A percentile compares a stretch with the other conserved stretches of the same genome.
phyloP scores from a whole-genome alignment of 2,113 vertebrate genomes.

The Jacana jacana region DNA sequence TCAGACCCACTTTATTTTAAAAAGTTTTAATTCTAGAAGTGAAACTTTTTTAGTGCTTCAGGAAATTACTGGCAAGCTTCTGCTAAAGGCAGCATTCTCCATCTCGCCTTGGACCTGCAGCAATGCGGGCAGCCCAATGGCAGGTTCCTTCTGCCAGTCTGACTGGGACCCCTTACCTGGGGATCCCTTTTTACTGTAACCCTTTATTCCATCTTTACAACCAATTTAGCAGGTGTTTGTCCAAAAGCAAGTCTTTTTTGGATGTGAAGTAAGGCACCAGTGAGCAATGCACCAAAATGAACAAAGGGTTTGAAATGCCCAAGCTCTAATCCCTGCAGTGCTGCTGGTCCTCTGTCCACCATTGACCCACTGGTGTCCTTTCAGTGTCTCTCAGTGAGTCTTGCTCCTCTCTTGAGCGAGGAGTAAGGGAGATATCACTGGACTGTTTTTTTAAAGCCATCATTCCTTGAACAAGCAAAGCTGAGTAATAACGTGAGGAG shows the following conservation, averaged over 20 bases:
- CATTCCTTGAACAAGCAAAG: neutral
- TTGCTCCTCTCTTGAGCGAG: too few relatives aligned
- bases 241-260: neutral
- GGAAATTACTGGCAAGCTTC: neutral
- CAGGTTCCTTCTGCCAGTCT: neutral
- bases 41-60: neutral
- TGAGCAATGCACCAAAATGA: neutral
- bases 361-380: neutral
- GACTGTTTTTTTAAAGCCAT: neutral
- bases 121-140: neutral
- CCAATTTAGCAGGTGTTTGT: neutral
- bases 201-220: neutral
- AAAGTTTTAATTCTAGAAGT: constrained; percentile 33
- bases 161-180: too few relatives aligned
- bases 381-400: neutral
- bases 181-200: rapidly evolving
- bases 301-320: neutral
- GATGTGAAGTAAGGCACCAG: neutral
- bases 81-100: neutral
- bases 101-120: neutral
- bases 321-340: neutral
- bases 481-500: neutral
- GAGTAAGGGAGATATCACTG: neutral
- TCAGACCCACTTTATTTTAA: neutral
- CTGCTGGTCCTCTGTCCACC: neutral